Percentiles rank a stretch among this genome's conserved stretches.
phyloP scores from a whole-genome alignment of 2,797 vertebrate species.

The Premnoplex brunnescens region DNA sequence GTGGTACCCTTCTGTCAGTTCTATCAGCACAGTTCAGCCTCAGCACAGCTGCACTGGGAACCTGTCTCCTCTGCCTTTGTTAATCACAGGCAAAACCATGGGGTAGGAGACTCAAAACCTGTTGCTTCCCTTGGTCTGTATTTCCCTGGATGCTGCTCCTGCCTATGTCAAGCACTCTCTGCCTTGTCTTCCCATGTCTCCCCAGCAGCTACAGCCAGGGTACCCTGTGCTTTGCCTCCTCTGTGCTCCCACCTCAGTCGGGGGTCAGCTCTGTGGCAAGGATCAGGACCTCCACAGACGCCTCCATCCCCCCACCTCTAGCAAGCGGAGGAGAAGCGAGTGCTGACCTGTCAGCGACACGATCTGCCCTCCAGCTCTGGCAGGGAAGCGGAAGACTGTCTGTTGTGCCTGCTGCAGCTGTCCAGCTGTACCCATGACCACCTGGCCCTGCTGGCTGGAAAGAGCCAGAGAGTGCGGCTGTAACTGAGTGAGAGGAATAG shows the following conservation, averaged over 20 bases:
- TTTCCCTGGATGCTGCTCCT: not conserved
- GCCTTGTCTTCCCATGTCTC: not conserved
- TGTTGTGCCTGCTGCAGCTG: conserved; percentile 79
- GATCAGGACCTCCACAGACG: not conserved
- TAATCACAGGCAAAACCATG: not conserved
- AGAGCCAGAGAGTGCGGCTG: conserved; percentile 83
- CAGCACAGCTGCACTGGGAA: not conserved
- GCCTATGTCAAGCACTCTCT: not conserved
- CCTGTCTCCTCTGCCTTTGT: not conserved
- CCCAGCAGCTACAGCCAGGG: not conserved
- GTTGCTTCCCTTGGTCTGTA: not conserved
- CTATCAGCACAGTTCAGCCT: not conserved
- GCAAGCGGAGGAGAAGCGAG: conserved; percentile 31
- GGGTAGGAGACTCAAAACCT: not conserved
- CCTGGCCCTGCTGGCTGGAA: conserved; percentile 80
- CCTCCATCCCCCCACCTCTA: not conserved
- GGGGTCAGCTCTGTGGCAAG: not conserved
- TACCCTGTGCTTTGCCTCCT: not conserved
- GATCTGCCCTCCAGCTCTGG: conserved; percentile 67
- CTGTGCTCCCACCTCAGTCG: not conserved
- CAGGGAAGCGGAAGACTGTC: conserved; percentile 83
- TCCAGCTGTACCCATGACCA: conserved; percentile 56
- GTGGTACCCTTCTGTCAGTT: not conserved
- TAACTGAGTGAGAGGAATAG: conserved; percentile 84
- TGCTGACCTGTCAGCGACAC: conserved; percentile 83